Percentiles rank a stretch among this genome's conserved stretches.
Conservation (phyloP, 2,797 vertebrate species). For the Anas flavirostris region DNA sequence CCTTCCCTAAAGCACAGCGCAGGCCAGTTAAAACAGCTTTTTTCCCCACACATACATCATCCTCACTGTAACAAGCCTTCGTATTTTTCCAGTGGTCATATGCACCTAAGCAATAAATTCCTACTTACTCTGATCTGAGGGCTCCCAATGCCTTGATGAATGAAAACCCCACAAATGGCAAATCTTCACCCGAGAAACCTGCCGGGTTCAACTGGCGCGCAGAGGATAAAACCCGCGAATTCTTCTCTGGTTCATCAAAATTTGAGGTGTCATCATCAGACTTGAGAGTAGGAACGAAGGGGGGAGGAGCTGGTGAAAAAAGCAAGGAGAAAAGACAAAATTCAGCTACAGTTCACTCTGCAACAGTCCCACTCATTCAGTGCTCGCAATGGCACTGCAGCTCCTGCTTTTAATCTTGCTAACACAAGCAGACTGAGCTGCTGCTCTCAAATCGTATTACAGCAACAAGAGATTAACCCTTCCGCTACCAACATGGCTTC, state of each 20-base stretch:
- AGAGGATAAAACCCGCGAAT: constrained; percentile 89
- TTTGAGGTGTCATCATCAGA: constrained; percentile 99
- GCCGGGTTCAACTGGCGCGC: constrained; percentile 86
- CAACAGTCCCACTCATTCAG: constrained; percentile 78
- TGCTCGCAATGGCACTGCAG: constrained; percentile 83
- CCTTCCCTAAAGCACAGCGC: constrained; percentile 51
- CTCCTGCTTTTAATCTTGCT: constrained; percentile 92
- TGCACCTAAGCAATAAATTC: constrained; percentile 56
- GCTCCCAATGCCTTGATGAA: constrained; percentile 92
- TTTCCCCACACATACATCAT: background rate
- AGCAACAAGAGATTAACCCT: constrained; percentile 88
- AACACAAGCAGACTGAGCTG: constrained; percentile 88
- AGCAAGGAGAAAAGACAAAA: constrained; percentile 72
- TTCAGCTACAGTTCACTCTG: constrained; percentile 79
- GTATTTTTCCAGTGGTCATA: constrained; percentile 23
- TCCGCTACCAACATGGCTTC: constrained; percentile 82
- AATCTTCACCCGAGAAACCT: constrained; percentile 93
- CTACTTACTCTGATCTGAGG: constrained; percentile 96
- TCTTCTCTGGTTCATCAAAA: constrained; percentile 98
- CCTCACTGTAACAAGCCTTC: constrained; percentile 31
- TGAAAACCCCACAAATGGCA: constrained; percentile 98
- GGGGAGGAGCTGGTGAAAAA: constrained; percentile 91
- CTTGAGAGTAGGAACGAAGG: constrained; percentile 95
- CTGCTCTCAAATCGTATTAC: constrained; percentile 81
- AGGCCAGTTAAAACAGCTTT: constrained; percentile 55